Conservation (phyloP, 2,797 vertebrate genomes). For the Tadarida brasiliensis region DNA sequence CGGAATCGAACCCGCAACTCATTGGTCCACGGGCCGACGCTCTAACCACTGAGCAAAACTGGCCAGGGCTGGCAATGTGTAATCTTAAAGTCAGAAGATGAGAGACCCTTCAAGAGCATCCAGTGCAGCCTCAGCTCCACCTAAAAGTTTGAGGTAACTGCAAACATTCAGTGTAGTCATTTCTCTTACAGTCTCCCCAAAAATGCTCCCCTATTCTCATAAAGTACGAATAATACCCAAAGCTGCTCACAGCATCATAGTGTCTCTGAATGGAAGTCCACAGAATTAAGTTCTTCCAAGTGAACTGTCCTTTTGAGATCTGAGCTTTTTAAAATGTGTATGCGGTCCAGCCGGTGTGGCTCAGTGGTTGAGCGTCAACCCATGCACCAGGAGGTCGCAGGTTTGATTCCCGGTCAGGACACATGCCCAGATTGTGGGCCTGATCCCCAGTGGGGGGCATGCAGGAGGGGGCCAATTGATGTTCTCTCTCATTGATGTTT, state of each 20-base stretch:
- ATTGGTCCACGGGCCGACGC: too few relatives aligned
- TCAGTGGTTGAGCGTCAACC: too few relatives aligned
- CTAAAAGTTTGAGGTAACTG: neutral
- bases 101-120: neutral
- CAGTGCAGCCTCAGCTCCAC: neutral
- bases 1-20: too few relatives aligned
- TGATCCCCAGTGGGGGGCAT: too few relatives aligned
- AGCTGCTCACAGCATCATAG: neutral
- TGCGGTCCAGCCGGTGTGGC: too few relatives aligned
- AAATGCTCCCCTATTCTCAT: conserved; percentile 36
- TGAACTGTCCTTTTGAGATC: neutral
- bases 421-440: too few relatives aligned
- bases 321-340: neutral
- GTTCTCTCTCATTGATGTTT: too few relatives aligned
- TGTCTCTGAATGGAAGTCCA: neutral
- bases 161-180: neutral
- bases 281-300: conserved; percentile 26
- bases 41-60: too few relatives aligned
- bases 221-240: conserved; percentile 28
- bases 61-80: too few relatives aligned
- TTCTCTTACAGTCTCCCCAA: neutral
- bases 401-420: too few relatives aligned
- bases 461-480: too few relatives aligned
- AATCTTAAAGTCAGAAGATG: neutral
- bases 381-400: too few relatives aligned